Conservation (phyloP, 1,140 invertebrate species). For the Lycorma delicatula region DNA sequence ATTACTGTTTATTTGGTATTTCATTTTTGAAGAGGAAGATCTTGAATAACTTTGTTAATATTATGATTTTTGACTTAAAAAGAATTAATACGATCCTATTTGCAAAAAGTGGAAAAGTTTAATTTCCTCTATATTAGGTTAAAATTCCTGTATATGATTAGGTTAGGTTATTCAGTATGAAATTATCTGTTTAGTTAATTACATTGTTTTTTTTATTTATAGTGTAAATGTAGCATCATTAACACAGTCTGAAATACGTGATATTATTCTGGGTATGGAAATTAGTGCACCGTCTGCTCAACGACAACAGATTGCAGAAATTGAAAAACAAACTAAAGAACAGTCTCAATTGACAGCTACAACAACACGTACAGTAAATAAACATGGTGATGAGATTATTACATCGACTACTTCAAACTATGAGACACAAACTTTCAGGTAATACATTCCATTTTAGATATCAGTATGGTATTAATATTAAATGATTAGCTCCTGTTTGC, state of each 20-base stretch:
- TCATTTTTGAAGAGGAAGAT: too few species aligned
- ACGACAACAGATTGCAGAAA: conserved; percentile 98
- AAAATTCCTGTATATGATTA: neutral
- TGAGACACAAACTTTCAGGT: conserved; percentile 89
- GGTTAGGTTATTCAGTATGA: neutral
- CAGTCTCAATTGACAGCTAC: conserved; percentile 97
- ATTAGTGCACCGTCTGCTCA: conserved; percentile 98
- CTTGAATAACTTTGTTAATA: too few species aligned
- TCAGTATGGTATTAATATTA: too few species aligned
- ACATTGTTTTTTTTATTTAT: conserved; percentile 28
- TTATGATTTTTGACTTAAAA: too few species aligned
- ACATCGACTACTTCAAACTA: conserved; percentile 98
- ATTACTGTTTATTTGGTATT: too few species aligned
- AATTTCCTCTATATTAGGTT: neutral
- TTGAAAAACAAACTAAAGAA: conserved; percentile 99
- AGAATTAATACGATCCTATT: too few species aligned
- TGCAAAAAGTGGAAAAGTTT: neutral
- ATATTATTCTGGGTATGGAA: conserved; percentile 99
- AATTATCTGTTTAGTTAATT: neutral
- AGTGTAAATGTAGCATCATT: conserved; percentile 96
- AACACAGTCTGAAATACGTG: conserved; percentile 97
- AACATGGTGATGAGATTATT: conserved; percentile 99
- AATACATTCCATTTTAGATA: neutral
- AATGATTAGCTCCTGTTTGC: too few species aligned
- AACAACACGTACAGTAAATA: conserved; percentile 96